Evolutionary conservation across 2,113 vertebrate species (phyloP), one percentile per base, ranked within the genome.

Genomic region (Rutilus rutilus): DNA sequence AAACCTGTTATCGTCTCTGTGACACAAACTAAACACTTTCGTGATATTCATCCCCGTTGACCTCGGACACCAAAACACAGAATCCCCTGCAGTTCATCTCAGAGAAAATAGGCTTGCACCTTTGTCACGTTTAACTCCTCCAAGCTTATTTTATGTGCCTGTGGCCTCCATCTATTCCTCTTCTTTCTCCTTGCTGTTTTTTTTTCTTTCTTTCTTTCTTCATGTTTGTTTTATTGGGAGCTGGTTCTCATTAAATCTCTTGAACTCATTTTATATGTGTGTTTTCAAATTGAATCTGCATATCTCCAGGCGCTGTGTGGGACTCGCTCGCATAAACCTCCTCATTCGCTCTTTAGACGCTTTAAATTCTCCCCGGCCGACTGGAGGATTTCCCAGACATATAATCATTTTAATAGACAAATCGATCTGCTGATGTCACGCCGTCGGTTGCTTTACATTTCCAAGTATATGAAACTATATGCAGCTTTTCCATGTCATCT

Each of bases 191-290:
- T 71, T 23, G 67, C 33, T 39, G 33, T 2, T 52, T 50, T 52
- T 52, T 30, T 30, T 30, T 21, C 12, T 47, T 50, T 47, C 11
- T 50, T 57, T 57, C 4, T 27, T 69, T 17, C n/a, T 50, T n/a
- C 23, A 2, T 27, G 73, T 80, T 80, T 80, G 75, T 19, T 50
- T 52, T 33, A 77, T 33, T 77, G 75, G 50, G 50, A 77, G 47
- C 6, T 21, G n/a, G 8, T 54, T 77, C 75, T 25, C 57, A 45
- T 62, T 80, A 80, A 64, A 80, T 62, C 57, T 64, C 78, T 33
- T 77, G 75, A 77, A 54, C 75, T 77, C 25, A 77, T 77, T 77
- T 77, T 77, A 30, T 54, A 80, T 78, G 27, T 78, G 69, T 59
- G 52, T 80, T 80, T 81, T 81, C 60, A 47, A 47, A 45, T 21